Base-by-base conservation (phyloP, 2,113 vertebrate species). In the Corythornis madagascariensis region DNA sequence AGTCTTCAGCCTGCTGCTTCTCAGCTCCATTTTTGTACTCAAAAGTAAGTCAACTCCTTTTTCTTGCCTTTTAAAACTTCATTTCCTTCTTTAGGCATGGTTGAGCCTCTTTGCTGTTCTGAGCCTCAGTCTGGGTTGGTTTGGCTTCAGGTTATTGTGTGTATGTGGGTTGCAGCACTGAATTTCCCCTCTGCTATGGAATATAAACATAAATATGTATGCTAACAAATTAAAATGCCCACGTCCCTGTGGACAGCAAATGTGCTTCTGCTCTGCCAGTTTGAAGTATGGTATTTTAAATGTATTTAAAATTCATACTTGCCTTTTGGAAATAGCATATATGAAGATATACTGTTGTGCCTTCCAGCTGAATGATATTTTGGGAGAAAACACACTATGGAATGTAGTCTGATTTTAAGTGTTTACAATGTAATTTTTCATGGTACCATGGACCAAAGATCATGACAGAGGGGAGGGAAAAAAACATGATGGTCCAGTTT, bases 41-140 rank as follows among this genome's bases (percentile, higher is more conserved):
- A 89, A 97, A 96, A 97, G 98, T 98, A 98, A 98, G 98, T 95
- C 25, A 60, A 6, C 25, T 92, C 26, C 48, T 40, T 88, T 81
- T 63, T 76, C 38, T 59, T 70, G 35, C 5, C 16, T 38, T 57
- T 25, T 29, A 47, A 22, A 3, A 2, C 16, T 71, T 55, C 12
- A 3, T 43, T 59, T 33, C 69, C 40, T 61, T 0, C 9, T 22
- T 81, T 19, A 35, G 63, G 59, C 1, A 0, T 20, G 55, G 67
- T 31, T 66, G 56, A 88, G 42, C 12, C 38, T 64, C 52, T 89
- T 33, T 43, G 43, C 22, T 48, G 2, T 11, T 38, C 38, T 40
- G 83, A 60, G 50, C 69, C 87, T 64, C 73, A 79, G 25, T 76
- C 26, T 16, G 70, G 38, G 15, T n/a, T 77, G 7, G 64, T 17